A percentile compares a stretch with the other conserved stretches of the same genome.
phyloP scores from a whole-genome alignment of 1,140 invertebrate species.

The Brachionus manjavacas region DNA sequence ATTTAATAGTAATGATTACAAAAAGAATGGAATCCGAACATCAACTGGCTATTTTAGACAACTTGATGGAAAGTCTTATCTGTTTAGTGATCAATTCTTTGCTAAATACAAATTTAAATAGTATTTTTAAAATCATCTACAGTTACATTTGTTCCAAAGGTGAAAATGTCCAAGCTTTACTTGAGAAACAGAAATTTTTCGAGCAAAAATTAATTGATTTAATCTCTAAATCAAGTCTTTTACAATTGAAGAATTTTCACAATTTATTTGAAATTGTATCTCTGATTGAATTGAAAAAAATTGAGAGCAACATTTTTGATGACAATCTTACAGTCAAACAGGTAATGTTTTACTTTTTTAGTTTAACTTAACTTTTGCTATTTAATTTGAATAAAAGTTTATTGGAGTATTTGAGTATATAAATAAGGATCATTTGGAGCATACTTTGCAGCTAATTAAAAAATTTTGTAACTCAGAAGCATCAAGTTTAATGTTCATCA shows the following conservation, averaged over 20 bases:
- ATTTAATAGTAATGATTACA: background rate
- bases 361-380: background rate
- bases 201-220: background rate
- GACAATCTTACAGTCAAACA: background rate
- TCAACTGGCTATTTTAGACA: background rate
- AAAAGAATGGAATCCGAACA: background rate
- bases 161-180: background rate
- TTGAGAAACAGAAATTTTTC: background rate
- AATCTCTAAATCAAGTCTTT: background rate
- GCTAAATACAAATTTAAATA: background rate
- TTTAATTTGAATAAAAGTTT: background rate
- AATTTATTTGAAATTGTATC: conserved; percentile 6
- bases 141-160: background rate
- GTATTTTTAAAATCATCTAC: background rate
- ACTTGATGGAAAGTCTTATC: background rate
- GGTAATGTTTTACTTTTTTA: background rate
- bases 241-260: background rate
- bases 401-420: conserved; percentile 1
- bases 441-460: background rate
- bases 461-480: background rate
- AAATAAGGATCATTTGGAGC: background rate
- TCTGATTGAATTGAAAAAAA: background rate
- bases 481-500: conserved; percentile 32
- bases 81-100: background rate
- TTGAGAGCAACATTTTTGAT: background rate